Evolutionary conservation across 2,113 vertebrate genomes (phyloP), one percentile per base, ranked within the genome.

Genomic region (Formicarius rufipectus): DNA sequence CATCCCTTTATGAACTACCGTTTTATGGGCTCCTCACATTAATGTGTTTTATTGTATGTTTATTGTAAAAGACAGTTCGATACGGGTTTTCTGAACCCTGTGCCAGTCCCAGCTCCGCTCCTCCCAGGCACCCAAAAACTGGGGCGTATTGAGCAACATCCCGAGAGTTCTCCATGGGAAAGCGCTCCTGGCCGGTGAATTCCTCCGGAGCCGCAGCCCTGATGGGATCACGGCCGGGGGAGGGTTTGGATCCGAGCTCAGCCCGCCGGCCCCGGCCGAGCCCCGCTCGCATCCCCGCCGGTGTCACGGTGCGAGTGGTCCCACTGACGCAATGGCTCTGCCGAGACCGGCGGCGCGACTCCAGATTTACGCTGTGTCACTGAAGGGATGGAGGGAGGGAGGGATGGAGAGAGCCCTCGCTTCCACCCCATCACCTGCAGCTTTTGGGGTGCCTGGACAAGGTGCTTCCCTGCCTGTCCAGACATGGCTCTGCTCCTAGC

Each of bases 361-460:
- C 82, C 84, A 49, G 84, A 40, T 95, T 94, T 82, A 19, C 81
- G 78, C 89, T 84, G 87, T 89, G 95, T 94, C 95, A 95, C 95
- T 1, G 40, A 30, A 35, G 60, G 92, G 67, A 63, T 92, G 92
- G n/a, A 39, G 69, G 20, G 23, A 52, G 59, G 44, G 35, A 40
- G 16, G 56, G 66, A 39, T 3, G 67, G 56, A 55, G 6, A 64
- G 60, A 63, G 49, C 27, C 81, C 66, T 60, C 5, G 1, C 71
- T 68, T 25, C 78, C 78, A 14, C 1, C 12, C 44, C 3, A 23
- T 18, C 47, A 6, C 49, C 44, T 10, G 39, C 5, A 17, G 27
- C 45, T 8, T 74, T 45, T 5, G 7, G 74, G 69, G 73, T 4
- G 31, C 52, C 56, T 0, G 53, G 10, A 10, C n/a, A 69, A 9